Evolutionary conservation across 2,888 invertebrate species (phyloP), one percentile per base, ranked within the genome.

Genomic region (Luperina nickerlii): DNA sequence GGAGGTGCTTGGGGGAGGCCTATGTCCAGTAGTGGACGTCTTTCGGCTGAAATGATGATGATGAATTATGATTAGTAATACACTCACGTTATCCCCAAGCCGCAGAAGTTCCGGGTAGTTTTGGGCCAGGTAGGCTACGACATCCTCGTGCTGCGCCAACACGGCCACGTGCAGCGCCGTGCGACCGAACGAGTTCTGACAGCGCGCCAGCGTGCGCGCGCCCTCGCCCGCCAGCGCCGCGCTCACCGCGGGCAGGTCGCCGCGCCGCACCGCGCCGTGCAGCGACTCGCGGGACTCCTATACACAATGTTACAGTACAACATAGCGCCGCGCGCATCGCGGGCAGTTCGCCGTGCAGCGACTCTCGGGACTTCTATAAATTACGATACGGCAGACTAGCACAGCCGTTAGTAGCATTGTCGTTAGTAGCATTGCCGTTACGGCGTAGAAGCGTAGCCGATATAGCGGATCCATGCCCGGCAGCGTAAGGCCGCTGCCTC

Each of bases 81-180:
- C 9, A 86, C 98, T 98, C 95, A 99, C 99, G 94, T 99, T 99
- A 94, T 99, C 99, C 24, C 98, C 98, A 79, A 98, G 97, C 79
- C 97, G 97, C 60, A 99, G 94, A 0, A 98, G 97, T 87, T 98
- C 98, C 0, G 98, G 98, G 92, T 98, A 98, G 57, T 97, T 97
- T 83, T 97, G 97, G 0, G 98, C 98, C 78, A 99, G 96, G 91
- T 98, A 98, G 82, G 98, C 98, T 0, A 98, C 98, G 48, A 99
- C 97, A 79, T 98, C 98, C 86, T 98, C 98, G 76, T 98, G 98
- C 90, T 99, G 98, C 78, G 98, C 98, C 20, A 99, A 95, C 24
- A 99, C 98, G 0, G 99, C 99, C 74, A 99, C 97, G 92, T 99
- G 99, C 38, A 99, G 96, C 0, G 99, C 97, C 76, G 98, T 98